These are phyloP conservation scores for Urocitellus parryii DNA, from an alignment of 2,113 vertebrate genomes.

Conservation along the genomic window DNA sequence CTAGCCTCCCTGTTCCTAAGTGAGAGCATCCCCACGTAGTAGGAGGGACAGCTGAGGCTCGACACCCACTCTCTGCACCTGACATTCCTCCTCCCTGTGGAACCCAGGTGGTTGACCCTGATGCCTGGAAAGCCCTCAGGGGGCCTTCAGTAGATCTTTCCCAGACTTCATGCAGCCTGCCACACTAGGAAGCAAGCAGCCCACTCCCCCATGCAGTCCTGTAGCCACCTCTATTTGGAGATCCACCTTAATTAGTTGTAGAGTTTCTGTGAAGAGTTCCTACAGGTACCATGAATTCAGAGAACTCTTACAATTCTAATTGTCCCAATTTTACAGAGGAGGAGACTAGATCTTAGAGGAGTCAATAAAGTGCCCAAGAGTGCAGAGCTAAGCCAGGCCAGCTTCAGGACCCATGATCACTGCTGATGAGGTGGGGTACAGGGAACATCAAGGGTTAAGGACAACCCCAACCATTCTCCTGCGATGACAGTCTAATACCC, in stretches of 20 bases:
- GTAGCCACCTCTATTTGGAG: neutral
- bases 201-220: neutral
- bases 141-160: neutral
- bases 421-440: neutral
- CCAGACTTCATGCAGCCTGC: neutral
- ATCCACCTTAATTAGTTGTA: neutral
- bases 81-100: no score
- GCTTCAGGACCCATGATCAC: neutral
- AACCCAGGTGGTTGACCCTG: neutral
- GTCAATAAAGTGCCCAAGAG: neutral
- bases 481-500: neutral
- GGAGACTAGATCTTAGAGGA: neutral
- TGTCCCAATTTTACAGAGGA: neutral
- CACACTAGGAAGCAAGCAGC: neutral
- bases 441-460: neutral
- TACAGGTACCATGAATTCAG: neutral
- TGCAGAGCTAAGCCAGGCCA: neutral
- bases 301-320: neutral
- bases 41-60: neutral
- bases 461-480: neutral
- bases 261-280: neutral
- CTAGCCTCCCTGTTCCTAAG: neutral
- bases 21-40: neutral
- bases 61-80: neutral
- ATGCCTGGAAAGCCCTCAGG: neutral